Base-by-base conservation (phyloP, 2,113 vertebrate genomes). In the Machaerirhynchus nigripectus region DNA sequence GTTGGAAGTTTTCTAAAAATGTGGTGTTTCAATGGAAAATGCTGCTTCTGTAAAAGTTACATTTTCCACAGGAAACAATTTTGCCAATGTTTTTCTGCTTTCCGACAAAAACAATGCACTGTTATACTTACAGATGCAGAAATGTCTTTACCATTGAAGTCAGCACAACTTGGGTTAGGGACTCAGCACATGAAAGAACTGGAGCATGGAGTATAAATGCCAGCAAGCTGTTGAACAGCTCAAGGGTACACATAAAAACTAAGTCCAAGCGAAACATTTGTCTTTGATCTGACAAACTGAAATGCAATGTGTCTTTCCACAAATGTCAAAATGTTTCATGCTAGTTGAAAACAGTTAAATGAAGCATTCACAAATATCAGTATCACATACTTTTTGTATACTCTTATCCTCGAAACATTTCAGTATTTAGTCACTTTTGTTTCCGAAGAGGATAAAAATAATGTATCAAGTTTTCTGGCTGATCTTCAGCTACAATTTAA, bases 271-370 rank as follows among this genome's bases (percentile, higher is more conserved):
- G 87, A 91, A 94, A 90, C 59, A 89, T 91, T 96, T 77, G 86
- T 12, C 94, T 95, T 96, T 95, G 87, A 94, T 93, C 59, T 85
- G 70, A 63, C 74, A 88, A 91, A 87, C 50, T 57, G 28, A 89
- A 95, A 86, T 53, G 79, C 79, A 94, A 9, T 64, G 80, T 77
- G 67, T 90, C 91, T 91, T 82, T 93, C 63, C 78, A 88, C 50
- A 90, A 88, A 91, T 47, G 78, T 86, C 35, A 77, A 74, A 94
- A 85, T 83, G 78, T 91, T 96, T 94, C 82, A 74, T 83, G 42
- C 59, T 70, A 70, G 27, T 63, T 73, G 82, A 82, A 94, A 91
- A 65, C 28, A 88, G 75, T 79, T 87, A 94, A 79, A 73, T 84
- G 55, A 87, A 97, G 83, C 57, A 52, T 49, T 79, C 11, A n/a